Evolutionary conservation across 1,140 invertebrate species (phyloP).

Genomic region (Babylonia areolata): DNA sequence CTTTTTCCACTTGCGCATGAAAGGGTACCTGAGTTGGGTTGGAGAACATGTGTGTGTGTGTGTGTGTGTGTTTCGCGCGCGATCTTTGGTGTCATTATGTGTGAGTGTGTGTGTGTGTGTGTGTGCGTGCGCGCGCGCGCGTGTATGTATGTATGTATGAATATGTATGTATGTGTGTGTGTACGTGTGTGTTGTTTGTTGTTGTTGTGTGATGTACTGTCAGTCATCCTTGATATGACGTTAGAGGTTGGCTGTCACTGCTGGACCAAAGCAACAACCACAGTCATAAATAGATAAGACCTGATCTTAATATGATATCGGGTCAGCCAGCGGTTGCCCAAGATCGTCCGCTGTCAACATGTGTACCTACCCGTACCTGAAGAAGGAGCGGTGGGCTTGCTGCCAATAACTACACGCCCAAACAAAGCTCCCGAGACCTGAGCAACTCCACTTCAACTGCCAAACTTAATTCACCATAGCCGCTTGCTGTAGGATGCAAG

Average conservation of each 20-base stretch:
- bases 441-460: neutral
- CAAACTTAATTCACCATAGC: neutral
- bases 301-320: too few species aligned
- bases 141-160: neutral
- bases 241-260: too few species aligned
- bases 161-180: neutral
- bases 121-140: constrained; percentile 20
- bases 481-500: too few species aligned
- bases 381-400: neutral
- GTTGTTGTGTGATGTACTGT: neutral
- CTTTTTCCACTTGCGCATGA: too few species aligned
- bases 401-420: neutral
- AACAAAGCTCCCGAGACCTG: neutral
- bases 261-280: too few species aligned
- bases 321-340: too few species aligned
- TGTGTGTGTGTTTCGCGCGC: neutral
- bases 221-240: too few species aligned
- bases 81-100: neutral
- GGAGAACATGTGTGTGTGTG: constrained; percentile 11
- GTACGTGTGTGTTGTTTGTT: neutral
- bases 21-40: too few species aligned
- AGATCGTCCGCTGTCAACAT: too few species aligned
- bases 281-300: too few species aligned
- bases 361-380: neutral
- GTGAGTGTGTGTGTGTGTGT: constrained; percentile 16